Base-by-base conservation (phyloP, 2,888 invertebrate species). In the Rhamphomyia laevipes region DNA sequence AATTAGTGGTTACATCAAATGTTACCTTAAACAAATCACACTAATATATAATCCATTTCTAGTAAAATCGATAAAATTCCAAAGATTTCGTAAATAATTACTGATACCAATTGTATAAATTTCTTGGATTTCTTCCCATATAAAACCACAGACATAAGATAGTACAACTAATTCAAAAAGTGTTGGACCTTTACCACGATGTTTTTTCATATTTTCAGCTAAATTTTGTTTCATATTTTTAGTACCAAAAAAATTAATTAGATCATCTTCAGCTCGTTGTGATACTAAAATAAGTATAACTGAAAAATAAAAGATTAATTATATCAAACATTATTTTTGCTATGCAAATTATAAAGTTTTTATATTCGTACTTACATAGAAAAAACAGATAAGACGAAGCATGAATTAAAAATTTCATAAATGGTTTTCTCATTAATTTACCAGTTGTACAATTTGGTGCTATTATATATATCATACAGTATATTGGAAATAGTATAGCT, bases 51-150 rank as follows among this genome's bases (percentile, higher is more conserved):
- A 74, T 1, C 82, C 81, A 70, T 95, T 95, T 41, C 93, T 80
- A 6, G 86, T 84, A 65, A 94, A 94, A 73, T 96, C 95, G 47
- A 96, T 88, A 63, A 94, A 89, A 70, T 96, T 96, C 95, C 95
- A 96, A 78, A 95, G 81, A 66, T 96, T 91, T 30, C 88, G 77
- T 27, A 93, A 75, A 63, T 95, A 96, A 1, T 82, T 82, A 37
- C 79, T 77, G 45, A 93, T 77, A n/a, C 95, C 95, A 63, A 87
- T 84, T 18, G 81, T 78, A 75, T 84, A 92, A 53, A 94, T 84
- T 67, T 94, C 91, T 66, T 88, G 86, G 4, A 89, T 83, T 72
- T 96, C 95, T 63, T 92, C 86, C 84, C 86, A 89, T 58, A 95
- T 84, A 63, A 93, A 89, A 27, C 86, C 94, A 46, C 88, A 63